Conservation (phyloP, 2,888 invertebrate species). For the Alcis repandata region DNA sequence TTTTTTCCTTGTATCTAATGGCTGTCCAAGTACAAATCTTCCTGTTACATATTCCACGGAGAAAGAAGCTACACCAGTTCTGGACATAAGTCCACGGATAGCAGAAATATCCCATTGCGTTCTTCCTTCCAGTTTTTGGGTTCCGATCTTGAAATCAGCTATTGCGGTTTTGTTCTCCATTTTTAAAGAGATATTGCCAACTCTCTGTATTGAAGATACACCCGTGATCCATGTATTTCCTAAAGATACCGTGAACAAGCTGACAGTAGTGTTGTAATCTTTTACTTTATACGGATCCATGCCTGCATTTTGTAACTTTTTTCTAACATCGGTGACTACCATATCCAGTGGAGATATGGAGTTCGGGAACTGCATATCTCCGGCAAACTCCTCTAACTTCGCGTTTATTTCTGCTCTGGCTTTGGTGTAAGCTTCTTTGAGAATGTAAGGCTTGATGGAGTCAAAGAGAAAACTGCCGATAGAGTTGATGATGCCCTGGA, state of each 20-base stretch:
- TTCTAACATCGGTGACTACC: slow-evolving; percentile 91
- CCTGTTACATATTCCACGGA: slow-evolving; percentile 92
- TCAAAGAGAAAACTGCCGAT: slow-evolving; percentile 95
- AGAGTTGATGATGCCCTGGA: slow-evolving; percentile 92
- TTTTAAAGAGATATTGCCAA: slow-evolving; percentile 91
- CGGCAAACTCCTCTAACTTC: slow-evolving; percentile 89
- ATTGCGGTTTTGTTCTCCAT: slow-evolving; percentile 90
- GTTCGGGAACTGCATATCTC: slow-evolving; percentile 91
- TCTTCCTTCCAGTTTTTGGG: slow-evolving; percentile 91
- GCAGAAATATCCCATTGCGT: slow-evolving; percentile 93
- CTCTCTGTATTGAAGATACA: slow-evolving; percentile 92
- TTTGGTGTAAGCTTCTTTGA: slow-evolving; percentile 92
- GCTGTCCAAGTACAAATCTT: slow-evolving; percentile 90
- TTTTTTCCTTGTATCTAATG: slow-evolving; percentile 91
- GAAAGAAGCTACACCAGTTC: slow-evolving; percentile 91
- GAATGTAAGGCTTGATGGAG: slow-evolving; percentile 94
- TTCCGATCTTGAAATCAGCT: slow-evolving; percentile 91
- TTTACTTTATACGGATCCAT: slow-evolving; percentile 92
- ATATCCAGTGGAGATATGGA: slow-evolving; percentile 95
- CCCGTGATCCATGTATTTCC: slow-evolving; percentile 93
- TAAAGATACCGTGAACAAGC: slow-evolving; percentile 89
- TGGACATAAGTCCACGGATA: slow-evolving; percentile 89
- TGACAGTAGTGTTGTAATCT: slow-evolving; percentile 90
- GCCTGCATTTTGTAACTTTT: slow-evolving; percentile 88
- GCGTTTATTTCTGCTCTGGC: slow-evolving; percentile 91